Evolutionary conservation across 2,113 vertebrate species (phyloP), one percentile per base, ranked within the genome.

Genomic region (Aegithalos caudatus): DNA sequence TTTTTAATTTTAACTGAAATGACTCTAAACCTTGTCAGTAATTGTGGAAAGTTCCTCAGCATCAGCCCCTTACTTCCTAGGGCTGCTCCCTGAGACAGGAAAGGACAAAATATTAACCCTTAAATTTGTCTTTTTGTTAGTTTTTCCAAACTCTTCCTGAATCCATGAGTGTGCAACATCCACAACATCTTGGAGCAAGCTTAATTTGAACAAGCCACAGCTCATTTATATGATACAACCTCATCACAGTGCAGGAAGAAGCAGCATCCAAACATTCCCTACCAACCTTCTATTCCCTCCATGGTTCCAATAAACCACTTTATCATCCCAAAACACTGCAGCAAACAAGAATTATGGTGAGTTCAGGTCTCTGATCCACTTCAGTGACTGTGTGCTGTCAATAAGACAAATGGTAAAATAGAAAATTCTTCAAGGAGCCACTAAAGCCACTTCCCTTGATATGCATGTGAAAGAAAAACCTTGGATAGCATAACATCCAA

Each of bases 31-130:
- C 38, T 53, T 10, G 50, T 6, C 40, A 51, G 11, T 6, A 50
- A 40, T 2, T 35, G 33, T 3, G 38, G 28, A 77, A 57, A 14
- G 64, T 69, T 40, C 15, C 56, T 71, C 58, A 45, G 19, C 18
- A 62, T 51, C 67, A 67, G 10, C 7, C 50, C 35, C 13, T 51
- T 24, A 12, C 27, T 38, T 44, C 61, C 64, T 3, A 38, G 9
- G 37, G 5, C 24, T 51, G 38, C 23, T 38, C 7, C 7, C 1
- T 0, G 1, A 31, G 22, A 20, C 17, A 56, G 21, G 23, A 79
- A 48, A 67, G 12, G 48, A 53, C 7, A n/a, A 1, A 4, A 7
- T 22, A 40, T 58, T 50, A 66, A 61, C 21, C 35, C n/a, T 13
- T 5, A 12, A 16, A 10, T n/a, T 35, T 37, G 14, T 3, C 3